Conservation (phyloP, 2,113 vertebrate genomes). For the Laticauda colubrina region DNA sequence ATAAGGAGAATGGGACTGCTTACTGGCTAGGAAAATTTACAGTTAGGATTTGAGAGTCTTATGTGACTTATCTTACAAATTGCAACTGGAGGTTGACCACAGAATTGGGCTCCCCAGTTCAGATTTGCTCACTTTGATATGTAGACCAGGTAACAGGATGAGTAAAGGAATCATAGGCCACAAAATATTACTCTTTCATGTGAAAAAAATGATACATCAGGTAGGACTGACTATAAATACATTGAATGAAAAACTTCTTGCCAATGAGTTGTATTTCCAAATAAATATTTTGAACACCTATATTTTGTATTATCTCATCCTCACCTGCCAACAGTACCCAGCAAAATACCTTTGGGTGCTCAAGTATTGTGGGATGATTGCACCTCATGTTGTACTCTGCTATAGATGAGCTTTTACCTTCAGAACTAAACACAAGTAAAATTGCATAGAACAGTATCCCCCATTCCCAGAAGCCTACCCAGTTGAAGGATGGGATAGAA, state of each 20-base stretch:
- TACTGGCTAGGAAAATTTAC: neutral
- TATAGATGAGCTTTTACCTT: neutral
- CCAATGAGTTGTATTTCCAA: neutral
- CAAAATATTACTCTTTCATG: neutral
- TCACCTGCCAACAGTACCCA: neutral
- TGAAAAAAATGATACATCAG: neutral
- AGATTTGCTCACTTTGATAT: neutral
- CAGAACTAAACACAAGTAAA: neutral
- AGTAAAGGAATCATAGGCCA: neutral
- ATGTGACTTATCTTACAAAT: neutral
- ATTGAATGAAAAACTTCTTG: neutral
- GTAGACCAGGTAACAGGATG: neutral
- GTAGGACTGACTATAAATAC: neutral
- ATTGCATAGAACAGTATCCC: neutral
- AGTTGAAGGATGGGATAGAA: neutral
- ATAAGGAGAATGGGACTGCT: neutral
- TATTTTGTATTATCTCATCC: neutral
- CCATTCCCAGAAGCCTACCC: neutral
- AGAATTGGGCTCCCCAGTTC: neutral
- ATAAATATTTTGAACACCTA: neutral
- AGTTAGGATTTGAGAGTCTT: neutral
- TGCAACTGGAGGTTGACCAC: neutral
- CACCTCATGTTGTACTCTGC: neutral
- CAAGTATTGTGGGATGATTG: neutral
- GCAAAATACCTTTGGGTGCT: neutral